Conservation (phyloP, 2,888 invertebrate genomes). For the Malthinus flaveolus region DNA sequence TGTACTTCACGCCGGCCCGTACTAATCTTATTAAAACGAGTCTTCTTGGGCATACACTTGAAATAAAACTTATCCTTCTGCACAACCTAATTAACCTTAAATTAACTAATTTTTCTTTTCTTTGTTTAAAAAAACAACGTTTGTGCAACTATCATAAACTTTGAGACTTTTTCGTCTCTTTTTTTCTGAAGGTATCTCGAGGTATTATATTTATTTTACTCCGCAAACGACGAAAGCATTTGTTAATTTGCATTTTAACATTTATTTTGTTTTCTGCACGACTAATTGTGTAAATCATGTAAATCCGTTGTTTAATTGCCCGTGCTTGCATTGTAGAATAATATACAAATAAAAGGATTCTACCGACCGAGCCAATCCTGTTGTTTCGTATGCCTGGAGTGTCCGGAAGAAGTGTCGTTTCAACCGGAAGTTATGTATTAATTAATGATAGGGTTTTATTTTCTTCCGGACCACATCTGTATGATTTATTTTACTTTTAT, state of each 20-base stretch:
- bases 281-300: conserved; percentile 53
- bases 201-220: conserved; percentile 3
- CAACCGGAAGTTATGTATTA: conserved; percentile 40
- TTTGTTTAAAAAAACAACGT: background rate
- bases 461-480: conserved; percentile 24
- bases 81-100: background rate
- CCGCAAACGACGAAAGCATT: conserved; percentile 37
- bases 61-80: background rate
- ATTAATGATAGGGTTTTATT: conserved; percentile 35
- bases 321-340: conserved; percentile 42
- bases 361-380: conserved; percentile 33
- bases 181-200: background rate
- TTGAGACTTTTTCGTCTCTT: too few relatives aligned
- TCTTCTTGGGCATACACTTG: background rate
- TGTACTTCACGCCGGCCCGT: too few relatives aligned
- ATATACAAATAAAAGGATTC: conserved; percentile 38
- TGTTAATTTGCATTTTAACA: conserved; percentile 47
- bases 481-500: conserved; percentile 20
- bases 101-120: background rate
- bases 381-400: conserved; percentile 28
- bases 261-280: conserved; percentile 49
- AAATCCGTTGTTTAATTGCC: conserved; percentile 51
- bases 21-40: conserved; percentile 1
- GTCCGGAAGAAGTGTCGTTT: conserved; percentile 38
- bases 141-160: conserved; percentile 5